Evolutionary conservation across 2,113 vertebrate species (phyloP).

Genomic region (Nymphicus hollandicus): DNA sequence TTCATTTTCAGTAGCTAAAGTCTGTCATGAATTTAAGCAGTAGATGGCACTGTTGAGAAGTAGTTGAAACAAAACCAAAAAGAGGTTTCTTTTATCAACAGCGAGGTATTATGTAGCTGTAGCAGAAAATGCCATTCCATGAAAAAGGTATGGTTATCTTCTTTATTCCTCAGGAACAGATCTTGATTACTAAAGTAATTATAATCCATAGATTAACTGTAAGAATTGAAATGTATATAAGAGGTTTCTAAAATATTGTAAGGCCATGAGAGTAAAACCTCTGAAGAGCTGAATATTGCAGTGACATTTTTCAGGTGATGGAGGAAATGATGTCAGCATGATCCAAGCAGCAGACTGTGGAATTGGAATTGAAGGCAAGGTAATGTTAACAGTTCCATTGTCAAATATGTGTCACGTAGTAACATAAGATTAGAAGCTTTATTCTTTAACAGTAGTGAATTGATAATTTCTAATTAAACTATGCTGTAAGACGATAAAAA

Average conservation of each 20-base stretch:
- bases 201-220: not conserved
- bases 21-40: not conserved
- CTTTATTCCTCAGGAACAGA: not conserved
- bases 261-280: not conserved
- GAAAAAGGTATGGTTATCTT: not conserved
- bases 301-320: conserved; percentile 83
- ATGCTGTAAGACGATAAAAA: not conserved
- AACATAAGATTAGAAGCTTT: not conserved
- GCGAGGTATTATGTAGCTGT: not conserved
- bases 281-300: not conserved
- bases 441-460: not conserved
- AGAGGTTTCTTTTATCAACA: not conserved
- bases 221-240: not conserved
- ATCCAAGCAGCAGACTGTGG: conserved; percentile 95
- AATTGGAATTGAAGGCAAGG: conserved; percentile 91
- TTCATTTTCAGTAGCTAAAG: not conserved
- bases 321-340: conserved; percentile 99
- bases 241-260: not conserved
- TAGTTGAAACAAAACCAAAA: not conserved
- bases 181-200: not conserved
- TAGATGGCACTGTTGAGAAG: not conserved
- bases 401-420: not conserved
- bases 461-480: not conserved
- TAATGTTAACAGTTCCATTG: conserved; percentile 54
- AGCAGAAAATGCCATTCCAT: not conserved